Conservation (phyloP, 2,113 vertebrate species). For the Microtus pennsylvanicus region DNA sequence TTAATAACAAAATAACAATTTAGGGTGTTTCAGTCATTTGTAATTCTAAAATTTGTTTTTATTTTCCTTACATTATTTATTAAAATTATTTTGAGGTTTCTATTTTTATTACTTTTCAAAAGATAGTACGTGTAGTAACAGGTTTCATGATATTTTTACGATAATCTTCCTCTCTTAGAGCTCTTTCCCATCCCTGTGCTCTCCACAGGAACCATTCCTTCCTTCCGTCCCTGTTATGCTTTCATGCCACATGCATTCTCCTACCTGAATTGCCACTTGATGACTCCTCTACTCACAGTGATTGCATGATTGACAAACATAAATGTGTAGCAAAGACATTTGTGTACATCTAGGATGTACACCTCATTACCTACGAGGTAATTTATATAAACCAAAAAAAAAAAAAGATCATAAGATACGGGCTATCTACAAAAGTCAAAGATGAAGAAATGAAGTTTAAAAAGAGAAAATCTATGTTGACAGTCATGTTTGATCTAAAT, state of each 20-base stretch:
- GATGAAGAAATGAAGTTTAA: background rate
- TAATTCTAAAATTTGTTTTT: background rate
- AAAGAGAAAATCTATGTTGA: background rate
- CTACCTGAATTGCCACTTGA: background rate
- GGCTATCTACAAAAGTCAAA: background rate
- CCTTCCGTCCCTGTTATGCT: background rate
- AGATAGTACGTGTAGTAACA: background rate
- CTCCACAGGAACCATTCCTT: background rate
- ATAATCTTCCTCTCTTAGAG: background rate
- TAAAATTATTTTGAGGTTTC: background rate
- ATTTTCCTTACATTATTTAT: background rate
- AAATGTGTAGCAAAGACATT: background rate
- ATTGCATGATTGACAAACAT: background rate
- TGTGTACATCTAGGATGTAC: background rate
- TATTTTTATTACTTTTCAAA: background rate
- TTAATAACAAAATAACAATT: background rate
- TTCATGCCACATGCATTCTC: background rate
- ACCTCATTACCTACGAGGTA: background rate
- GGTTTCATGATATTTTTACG: background rate
- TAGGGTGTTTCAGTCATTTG: background rate
- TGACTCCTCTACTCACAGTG: background rate
- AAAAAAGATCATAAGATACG: background rate
- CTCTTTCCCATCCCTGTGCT: background rate
- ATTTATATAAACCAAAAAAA: background rate
- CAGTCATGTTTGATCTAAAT: constrained; percentile 48